phyloP scores from a whole-genome alignment of 2,113 vertebrate genomes.

The Microcebus murinus region DNA sequence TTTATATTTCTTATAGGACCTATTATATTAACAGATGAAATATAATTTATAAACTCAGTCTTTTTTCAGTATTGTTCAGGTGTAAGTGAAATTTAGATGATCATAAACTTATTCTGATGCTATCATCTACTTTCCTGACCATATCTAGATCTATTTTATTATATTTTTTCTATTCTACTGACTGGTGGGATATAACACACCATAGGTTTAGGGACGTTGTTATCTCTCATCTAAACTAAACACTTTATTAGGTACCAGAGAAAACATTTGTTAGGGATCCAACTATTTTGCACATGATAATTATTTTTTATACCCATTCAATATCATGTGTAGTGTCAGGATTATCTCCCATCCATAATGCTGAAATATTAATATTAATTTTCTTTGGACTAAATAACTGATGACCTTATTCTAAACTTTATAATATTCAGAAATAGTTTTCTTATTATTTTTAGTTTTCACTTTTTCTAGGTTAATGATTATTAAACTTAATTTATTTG shows the following conservation, averaged over 20 bases:
- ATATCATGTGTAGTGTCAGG: background rate
- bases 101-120: background rate
- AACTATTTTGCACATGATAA: background rate
- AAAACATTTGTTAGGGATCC: background rate
- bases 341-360: background rate
- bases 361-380: conserved; percentile 41
- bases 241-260: background rate
- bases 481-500: background rate
- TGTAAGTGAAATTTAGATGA: background rate
- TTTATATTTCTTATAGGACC: background rate
- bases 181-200: background rate
- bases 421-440: background rate
- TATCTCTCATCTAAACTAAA: background rate
- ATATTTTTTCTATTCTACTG: background rate
- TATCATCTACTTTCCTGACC: background rate
- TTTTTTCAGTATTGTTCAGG: background rate
- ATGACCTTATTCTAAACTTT: background rate
- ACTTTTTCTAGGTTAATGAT: background rate
- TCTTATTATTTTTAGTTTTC: background rate
- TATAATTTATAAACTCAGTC: background rate
- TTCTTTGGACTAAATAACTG: background rate
- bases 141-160: background rate
- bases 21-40: background rate
- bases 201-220: background rate
- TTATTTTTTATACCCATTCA: background rate